Evolutionary conservation across 2,888 invertebrate species (phyloP).

Genomic region (Cosmorhoe ocellata): DNA sequence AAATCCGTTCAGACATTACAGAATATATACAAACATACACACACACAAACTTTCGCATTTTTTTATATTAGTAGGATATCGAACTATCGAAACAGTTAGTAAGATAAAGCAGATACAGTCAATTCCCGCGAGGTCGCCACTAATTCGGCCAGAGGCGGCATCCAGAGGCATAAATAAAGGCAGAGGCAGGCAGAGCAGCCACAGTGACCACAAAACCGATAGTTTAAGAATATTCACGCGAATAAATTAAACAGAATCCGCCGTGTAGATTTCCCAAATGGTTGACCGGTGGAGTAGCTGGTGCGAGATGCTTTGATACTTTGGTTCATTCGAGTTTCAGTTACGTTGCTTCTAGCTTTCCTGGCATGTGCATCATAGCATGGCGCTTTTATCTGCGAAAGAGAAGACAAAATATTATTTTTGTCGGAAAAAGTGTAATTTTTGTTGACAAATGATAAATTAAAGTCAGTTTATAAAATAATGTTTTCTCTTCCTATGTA

Average conservation of each 20-base stretch:
- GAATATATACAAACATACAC: too few species aligned
- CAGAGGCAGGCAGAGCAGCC: slow-evolving; percentile 64
- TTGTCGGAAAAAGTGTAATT: too few species aligned
- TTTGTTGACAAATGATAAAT: too few species aligned
- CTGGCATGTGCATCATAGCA: too few species aligned
- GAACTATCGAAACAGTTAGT: slow-evolving; percentile 6
- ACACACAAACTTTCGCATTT: too few species aligned
- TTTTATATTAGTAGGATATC: too few species aligned
- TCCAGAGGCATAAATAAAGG: slow-evolving; percentile 65
- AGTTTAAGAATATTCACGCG: slow-evolving; percentile 81
- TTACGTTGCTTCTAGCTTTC: too few species aligned
- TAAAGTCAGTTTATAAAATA: too few species aligned
- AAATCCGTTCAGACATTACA: too few species aligned
- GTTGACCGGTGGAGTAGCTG: slow-evolving; percentile 53
- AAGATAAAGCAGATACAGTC: slow-evolving; percentile 18
- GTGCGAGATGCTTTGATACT: slow-evolving; percentile 48
- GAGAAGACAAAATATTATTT: too few species aligned
- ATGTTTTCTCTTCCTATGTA: too few species aligned
- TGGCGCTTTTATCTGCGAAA: too few species aligned
- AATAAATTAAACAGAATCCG: slow-evolving; percentile 78
- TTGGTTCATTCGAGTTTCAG: slow-evolving; percentile 5
- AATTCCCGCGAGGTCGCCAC: slow-evolving; percentile 43
- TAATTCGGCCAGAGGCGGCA: slow-evolving; percentile 50
- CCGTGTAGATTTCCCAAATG: slow-evolving; percentile 81
- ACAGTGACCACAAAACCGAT: slow-evolving; percentile 76